Base-by-base conservation (phyloP, 2,113 vertebrate genomes). In the Bambusicola thoracicus region DNA sequence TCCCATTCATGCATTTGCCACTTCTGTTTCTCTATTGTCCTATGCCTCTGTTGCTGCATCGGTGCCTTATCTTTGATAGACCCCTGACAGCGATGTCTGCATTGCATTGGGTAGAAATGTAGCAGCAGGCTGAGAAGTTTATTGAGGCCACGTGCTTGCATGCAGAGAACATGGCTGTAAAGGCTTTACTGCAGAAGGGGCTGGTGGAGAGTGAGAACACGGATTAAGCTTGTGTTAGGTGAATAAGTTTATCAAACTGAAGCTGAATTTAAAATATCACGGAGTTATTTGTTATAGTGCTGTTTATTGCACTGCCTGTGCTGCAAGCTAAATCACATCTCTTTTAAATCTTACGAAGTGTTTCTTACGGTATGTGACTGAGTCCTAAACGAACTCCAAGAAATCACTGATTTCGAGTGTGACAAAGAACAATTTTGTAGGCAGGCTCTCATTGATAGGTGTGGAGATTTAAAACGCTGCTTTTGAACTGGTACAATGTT, bases 101-200 rank as follows among this genome's bases (percentile, higher is more conserved):
- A 16, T 38, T 62, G 55, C 84, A 66, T 89, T 85, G 72, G 70
- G 67, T 76, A 32, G 51, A 73, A 72, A 85, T 73, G 87, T 80
- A 49, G 61, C 81, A 89, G 18, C 77, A 62, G 61, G 72, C 83
- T 92, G 55, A 16, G 38, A 84, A 55, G 68, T 78, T 77, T 83
- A 81, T 93, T 84, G 87, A 92, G 81, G 70, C 77, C 83, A 46
- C 61, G 77, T 94, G 93, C 51, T 63, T 84, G 81, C 80, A 44
- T 62, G 75, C 65, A 56, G 93, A 86, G 89, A 93, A 93, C 91
- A 61, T 20, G 69, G 51, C 34, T 66, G n/a, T 89, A 86, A 92
- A 92, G 70, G 43, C 74, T 34, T 59, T 41, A 15, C 56, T 93
- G 55, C 24, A 34, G 46, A 59, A 79, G 44, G 6, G 16, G 27